phyloP scores from a whole-genome alignment of 1,140 invertebrate genomes.

The Habropoda laboriosa region DNA sequence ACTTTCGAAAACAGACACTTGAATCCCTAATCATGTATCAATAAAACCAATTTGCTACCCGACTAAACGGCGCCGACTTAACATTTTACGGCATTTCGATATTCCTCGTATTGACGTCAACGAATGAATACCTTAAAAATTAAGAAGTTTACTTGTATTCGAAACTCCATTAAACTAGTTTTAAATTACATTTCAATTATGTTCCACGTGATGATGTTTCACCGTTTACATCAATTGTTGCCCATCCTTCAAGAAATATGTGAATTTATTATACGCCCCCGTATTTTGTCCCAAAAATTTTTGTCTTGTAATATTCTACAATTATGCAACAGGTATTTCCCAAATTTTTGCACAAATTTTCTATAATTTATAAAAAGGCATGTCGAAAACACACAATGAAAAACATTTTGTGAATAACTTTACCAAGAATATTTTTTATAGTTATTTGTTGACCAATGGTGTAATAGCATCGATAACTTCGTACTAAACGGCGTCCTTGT shows the following conservation, averaged over 20 bases:
- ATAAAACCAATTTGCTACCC: constrained; percentile 38
- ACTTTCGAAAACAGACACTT: constrained; percentile 29
- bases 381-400: background rate
- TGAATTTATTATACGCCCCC: constrained; percentile 16
- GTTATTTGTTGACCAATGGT: too few species aligned
- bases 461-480: background rate
- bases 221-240: constrained; percentile 21
- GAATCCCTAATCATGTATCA: constrained; percentile 32
- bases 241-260: background rate
- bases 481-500: constrained; percentile 13
- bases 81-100: constrained; percentile 60
- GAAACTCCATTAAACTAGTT: constrained; percentile 62
- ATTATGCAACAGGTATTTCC: background rate
- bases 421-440: background rate
- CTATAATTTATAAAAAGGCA: background rate
- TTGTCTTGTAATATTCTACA: background rate
- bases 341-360: background rate
- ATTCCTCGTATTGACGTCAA: constrained; percentile 58
- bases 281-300: background rate
- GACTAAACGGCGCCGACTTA: constrained; percentile 66
- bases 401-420: background rate
- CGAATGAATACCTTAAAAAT: constrained; percentile 39
- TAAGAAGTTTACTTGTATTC: constrained; percentile 67
- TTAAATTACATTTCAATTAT: constrained; percentile 54
- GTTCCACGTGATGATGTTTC: constrained; percentile 11